Base-by-base conservation (phyloP, 2,888 invertebrate genomes). In the Pseudeuparius sepicola region DNA sequence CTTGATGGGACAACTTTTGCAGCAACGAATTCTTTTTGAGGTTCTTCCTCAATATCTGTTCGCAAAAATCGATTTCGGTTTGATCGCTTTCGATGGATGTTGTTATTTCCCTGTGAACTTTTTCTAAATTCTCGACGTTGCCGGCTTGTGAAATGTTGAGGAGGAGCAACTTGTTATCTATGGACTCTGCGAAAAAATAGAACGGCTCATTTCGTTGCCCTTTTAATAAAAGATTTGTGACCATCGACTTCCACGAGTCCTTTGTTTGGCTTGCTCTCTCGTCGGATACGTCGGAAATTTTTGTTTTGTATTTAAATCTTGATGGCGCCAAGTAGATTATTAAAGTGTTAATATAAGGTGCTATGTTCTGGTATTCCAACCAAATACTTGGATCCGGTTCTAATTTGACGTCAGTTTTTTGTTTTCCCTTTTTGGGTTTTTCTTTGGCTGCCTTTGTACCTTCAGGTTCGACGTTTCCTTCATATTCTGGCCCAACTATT, bases 141-240 rank as follows among this genome's bases (percentile, higher is more conserved):
- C 58, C 56, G 2, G 42, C 30, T 41, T 55, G 55, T 2, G 47
- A 35, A 11, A 58, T 36, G 39, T 53, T 54, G 2, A 61, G 35
- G 3, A 59, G 33, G 2, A 59, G n/a, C 3, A 50, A 41, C 39
- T 58, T 59, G 4, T 39, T 36, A 14, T 53, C 53, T 7, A 56
- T 28, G 4, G 53, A 54, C 34, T 61, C 60, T 15, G 49, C 41
- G 37, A 59, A 56, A 4, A 60, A 20, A 30, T 57, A 57, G 4
- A 59, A 14, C 0, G 60, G 57, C 37, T 56, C 54, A 34, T 59
- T 59, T 20, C 53, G 42, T n/a, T n/a, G n/a, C n/a, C n/a, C n/a
- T n/a, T n/a, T n/a, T n/a, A n/a, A n/a, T n/a, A n/a, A n/a, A n/a
- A n/a, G n/a, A n/a, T n/a, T n/a, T n/a, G n/a, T n/a, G n/a, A n/a